These are phyloP conservation scores for Hydropsyche betteni DNA, from an alignment of 2,888 invertebrate genomes.

Conservation along the genomic window DNA sequence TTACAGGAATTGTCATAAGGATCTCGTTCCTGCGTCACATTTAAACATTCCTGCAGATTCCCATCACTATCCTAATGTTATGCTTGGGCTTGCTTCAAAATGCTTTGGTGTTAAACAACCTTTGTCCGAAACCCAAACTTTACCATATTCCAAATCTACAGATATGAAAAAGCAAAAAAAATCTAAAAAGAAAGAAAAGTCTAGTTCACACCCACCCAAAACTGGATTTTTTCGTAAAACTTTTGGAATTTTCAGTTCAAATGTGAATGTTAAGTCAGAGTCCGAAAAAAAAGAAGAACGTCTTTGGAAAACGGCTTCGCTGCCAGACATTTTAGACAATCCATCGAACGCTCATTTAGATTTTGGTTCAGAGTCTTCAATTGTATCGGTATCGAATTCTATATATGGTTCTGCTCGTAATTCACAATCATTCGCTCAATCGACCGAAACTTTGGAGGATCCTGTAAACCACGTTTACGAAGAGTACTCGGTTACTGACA, in stretches of 20 bases:
- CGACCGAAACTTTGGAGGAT: too few species aligned
- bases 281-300: background rate
- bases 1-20: background rate
- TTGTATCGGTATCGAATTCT: constrained; percentile 27
- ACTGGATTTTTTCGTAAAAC: constrained; percentile 35
- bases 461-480: too few species aligned
- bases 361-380: constrained; percentile 18
- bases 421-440: too few species aligned
- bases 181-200: constrained; percentile 15
- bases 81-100: constrained; percentile 64
- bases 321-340: constrained; percentile 19
- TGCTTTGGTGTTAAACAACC: constrained; percentile 58
- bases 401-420: constrained; percentile 3
- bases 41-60: constrained; percentile 37
- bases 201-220: background rate
- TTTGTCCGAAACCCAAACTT: constrained; percentile 23
- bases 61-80: constrained; percentile 34
- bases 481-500: too few species aligned
- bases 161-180: constrained; percentile 10
- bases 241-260: constrained; percentile 17
- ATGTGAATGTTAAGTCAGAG: background rate
- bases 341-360: too few species aligned
- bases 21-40: background rate
- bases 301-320: background rate
- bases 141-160: constrained; percentile 42